Percentiles rank a stretch among this genome's conserved stretches.
phyloP scores from a whole-genome alignment of 1,140 invertebrate species.

The Batillaria attramentaria region DNA sequence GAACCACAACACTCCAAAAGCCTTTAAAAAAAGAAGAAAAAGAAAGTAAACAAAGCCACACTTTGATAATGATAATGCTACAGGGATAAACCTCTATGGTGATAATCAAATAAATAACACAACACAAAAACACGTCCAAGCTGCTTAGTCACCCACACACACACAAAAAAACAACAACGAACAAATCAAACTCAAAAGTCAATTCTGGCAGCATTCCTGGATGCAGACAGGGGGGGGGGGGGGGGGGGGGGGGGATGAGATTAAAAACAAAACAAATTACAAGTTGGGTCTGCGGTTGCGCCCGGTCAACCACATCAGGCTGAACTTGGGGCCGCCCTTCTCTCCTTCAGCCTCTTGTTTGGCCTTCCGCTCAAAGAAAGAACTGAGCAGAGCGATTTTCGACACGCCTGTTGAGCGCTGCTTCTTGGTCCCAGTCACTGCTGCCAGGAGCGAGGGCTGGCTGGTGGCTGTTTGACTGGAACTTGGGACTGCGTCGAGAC shows the following conservation, averaged over 20 bases:
- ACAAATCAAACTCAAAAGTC: no score
- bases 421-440: slow-evolving; percentile 36
- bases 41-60: no score
- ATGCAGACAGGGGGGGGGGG: neutral
- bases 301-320: slow-evolving; percentile 15
- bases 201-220: no score
- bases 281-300: slow-evolving; percentile 13
- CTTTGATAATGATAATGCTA: no score
- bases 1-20: no score
- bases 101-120: neutral
- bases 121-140: slow-evolving; percentile 8
- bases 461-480: slow-evolving; percentile 11
- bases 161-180: neutral
- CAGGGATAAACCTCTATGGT: no score
- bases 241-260: neutral
- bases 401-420: slow-evolving; percentile 40
- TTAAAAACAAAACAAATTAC: slow-evolving; percentile 19
- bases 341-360: slow-evolving; percentile 42
- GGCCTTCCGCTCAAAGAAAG: slow-evolving; percentile 66
- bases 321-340: slow-evolving; percentile 6
- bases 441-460: slow-evolving; percentile 38
- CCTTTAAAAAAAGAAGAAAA: no score
- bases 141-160: neutral
- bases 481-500: neutral
- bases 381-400: slow-evolving; percentile 66